A percentile compares a stretch with the other conserved stretches of the same genome.
phyloP scores from a whole-genome alignment of 2,888 invertebrate species.

The Aporophyla lueneburgensis region DNA sequence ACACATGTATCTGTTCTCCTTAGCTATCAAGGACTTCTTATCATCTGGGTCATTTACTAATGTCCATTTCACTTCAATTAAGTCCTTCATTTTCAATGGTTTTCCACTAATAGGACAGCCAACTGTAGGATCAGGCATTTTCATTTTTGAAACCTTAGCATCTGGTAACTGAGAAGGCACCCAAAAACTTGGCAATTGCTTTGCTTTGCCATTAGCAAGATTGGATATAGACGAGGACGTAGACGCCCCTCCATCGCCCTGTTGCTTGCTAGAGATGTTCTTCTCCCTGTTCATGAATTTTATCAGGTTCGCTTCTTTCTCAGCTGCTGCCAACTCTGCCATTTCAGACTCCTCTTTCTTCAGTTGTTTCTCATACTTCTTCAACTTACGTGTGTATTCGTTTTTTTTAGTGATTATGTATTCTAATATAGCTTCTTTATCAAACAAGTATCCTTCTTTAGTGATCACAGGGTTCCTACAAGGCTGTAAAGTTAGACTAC shows the following conservation, averaged over 20 bases:
- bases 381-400: conserved; percentile 96
- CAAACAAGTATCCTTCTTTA: conserved; percentile 97
- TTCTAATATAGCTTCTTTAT: conserved; percentile 98
- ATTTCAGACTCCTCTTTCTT: conserved; percentile 94
- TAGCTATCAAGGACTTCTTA: conserved; percentile 96
- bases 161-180: conserved; percentile 98
- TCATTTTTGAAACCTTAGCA: conserved; percentile 92
- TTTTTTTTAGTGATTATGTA: conserved; percentile 98
- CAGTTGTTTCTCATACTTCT: conserved; percentile 97
- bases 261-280: conserved; percentile 91
- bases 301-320: conserved; percentile 93
- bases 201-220: conserved; percentile 94
- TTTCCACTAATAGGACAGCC: conserved; percentile 91
- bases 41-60: conserved; percentile 96
- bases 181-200: conserved; percentile 98
- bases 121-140: conserved; percentile 85
- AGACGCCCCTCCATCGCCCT: conserved; percentile 65
- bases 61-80: conserved; percentile 98
- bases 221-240: conserved; percentile 93
- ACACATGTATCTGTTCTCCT: conserved; percentile 98
- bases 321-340: conserved; percentile 93
- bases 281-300: conserved; percentile 96
- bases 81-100: conserved; percentile 97
- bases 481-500: conserved; percentile 98
- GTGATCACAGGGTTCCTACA: conserved; percentile 97